These are phyloP conservation scores for Heteromormyrus szaboi DNA, from an alignment of 2,797 vertebrate species.

Conservation along the genomic window DNA sequence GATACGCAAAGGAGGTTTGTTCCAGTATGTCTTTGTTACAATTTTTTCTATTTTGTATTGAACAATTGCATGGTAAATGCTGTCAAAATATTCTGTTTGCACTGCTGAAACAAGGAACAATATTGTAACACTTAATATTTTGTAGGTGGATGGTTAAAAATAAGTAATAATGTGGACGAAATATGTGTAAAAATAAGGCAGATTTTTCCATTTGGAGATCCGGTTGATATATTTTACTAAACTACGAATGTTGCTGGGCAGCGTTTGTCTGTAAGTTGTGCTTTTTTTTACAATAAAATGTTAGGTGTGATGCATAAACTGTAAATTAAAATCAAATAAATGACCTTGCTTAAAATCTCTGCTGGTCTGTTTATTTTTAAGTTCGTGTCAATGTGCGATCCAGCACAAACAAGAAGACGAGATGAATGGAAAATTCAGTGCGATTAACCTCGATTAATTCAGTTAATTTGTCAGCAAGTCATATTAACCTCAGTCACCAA, in stretches of 20 bases:
- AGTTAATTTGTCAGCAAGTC: constrained; percentile 1
- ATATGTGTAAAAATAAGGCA: constrained; percentile 22
- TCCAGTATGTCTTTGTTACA: constrained; percentile 34
- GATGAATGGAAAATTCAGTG: not conserved
- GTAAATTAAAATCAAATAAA: constrained; percentile 61
- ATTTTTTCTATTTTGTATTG: constrained; percentile 47
- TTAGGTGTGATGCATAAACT: constrained; percentile 44
- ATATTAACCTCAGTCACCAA: not conserved
- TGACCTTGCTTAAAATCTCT: constrained; percentile 15
- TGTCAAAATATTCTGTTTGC: constrained; percentile 31
- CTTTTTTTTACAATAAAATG: constrained; percentile 46
- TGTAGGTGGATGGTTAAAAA: constrained; percentile 1
- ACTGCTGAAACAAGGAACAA: constrained; percentile 27
- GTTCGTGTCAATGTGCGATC: not conserved
- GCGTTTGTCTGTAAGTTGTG: constrained; percentile 51
- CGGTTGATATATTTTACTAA: constrained; percentile 40
- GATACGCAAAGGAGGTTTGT: constrained; percentile 26
- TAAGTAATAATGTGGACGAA: constrained; percentile 25
- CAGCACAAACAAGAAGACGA: not conserved
- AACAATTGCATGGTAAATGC: constrained; percentile 49
- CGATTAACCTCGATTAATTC: not conserved
- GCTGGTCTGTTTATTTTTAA: not conserved
- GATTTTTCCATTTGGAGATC: constrained; percentile 36
- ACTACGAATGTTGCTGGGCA: constrained; percentile 61
- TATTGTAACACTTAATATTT: constrained; percentile 15